These are phyloP conservation scores for Drosophila testacea DNA, from an alignment of 2,888 invertebrate genomes.

Conservation along the genomic window DNA sequence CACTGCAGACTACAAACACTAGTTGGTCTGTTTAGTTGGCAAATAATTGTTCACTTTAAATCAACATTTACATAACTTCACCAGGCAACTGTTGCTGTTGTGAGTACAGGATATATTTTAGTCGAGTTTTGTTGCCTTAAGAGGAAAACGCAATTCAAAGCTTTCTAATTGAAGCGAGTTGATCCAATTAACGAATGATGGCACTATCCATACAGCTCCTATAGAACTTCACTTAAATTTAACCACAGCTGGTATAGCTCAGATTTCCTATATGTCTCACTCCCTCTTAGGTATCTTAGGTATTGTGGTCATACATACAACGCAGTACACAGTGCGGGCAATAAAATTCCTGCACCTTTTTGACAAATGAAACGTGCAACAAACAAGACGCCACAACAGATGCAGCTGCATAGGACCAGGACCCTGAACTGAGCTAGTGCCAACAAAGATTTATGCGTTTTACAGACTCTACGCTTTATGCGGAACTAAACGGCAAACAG, in stretches of 20 bases:
- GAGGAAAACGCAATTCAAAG: background rate
- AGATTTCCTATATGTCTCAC: background rate
- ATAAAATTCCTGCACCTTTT: constrained; percentile 64
- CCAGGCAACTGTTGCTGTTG: background rate
- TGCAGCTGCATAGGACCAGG: constrained; percentile 25
- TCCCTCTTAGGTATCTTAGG: background rate
- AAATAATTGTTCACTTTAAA: background rate
- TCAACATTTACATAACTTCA: background rate
- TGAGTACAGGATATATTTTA: background rate
- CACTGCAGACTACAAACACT: background rate
- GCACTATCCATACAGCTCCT: background rate
- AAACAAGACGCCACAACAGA: constrained; percentile 62
- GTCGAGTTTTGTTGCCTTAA: background rate
- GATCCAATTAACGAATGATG: background rate
- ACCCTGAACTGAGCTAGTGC: constrained; percentile 41
- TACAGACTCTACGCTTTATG: constrained; percentile 67
- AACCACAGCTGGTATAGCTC: background rate
- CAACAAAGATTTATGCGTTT: constrained; percentile 79
- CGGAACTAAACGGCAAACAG: constrained; percentile 75
- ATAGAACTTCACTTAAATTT: constrained; percentile 1
- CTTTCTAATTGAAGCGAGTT: background rate
- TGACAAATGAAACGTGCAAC: constrained; percentile 77
- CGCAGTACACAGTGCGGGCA: constrained; percentile 17
- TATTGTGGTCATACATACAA: background rate
- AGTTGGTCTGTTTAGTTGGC: background rate